Evolutionary conservation across 2,113 vertebrate genomes (phyloP).

Genomic region (Sphyrna mokarran): DNA sequence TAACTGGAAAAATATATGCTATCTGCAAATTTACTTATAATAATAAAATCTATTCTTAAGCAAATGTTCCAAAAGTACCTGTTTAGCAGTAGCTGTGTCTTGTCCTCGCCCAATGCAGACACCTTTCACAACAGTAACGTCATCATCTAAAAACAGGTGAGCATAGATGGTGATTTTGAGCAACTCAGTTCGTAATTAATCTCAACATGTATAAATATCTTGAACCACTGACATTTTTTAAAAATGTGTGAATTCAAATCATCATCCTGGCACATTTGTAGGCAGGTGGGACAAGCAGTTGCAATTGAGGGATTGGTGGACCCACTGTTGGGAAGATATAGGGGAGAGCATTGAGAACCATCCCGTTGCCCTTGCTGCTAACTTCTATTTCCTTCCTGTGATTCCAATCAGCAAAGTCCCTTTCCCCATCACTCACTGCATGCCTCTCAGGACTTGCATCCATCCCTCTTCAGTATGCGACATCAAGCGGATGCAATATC

Average conservation of each 20-base stretch:
- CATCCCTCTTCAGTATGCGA: too few relatives aligned
- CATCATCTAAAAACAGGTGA: background rate
- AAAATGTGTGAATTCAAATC: background rate
- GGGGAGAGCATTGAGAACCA: too few relatives aligned
- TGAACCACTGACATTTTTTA: background rate
- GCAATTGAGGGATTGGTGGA: too few relatives aligned
- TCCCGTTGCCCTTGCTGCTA: too few relatives aligned
- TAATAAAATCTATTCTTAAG: background rate
- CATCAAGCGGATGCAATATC: too few relatives aligned
- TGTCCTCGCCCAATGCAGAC: background rate
- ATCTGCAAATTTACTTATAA: background rate
- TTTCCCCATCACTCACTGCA: too few relatives aligned
- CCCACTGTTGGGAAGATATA: too few relatives aligned
- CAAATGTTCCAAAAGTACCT: background rate
- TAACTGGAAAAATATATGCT: background rate
- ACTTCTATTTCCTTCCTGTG: too few relatives aligned
- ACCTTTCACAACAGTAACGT: constrained; percentile 18
- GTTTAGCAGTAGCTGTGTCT: background rate
- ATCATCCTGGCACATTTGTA: background rate
- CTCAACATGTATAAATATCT: background rate
- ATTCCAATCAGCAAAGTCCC: too few relatives aligned
- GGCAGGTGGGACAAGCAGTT: background rate
- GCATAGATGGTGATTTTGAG: background rate
- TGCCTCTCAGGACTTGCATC: too few relatives aligned
- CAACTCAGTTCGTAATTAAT: background rate